Evolutionary conservation across 2,888 invertebrate genomes (phyloP).

Genomic region (Microctonus aethiopoides): DNA sequence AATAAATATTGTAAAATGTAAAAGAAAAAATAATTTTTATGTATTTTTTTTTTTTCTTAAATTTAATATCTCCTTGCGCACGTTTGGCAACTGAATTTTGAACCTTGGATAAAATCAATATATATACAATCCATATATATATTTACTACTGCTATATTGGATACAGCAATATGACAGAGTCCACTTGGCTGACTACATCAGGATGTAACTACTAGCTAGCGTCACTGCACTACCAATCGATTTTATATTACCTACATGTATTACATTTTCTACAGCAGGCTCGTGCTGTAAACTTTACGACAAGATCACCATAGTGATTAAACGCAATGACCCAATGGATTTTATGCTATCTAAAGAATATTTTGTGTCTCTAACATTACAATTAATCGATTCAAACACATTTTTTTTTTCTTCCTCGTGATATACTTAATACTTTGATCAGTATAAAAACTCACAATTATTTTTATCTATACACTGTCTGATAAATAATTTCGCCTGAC

Average conservation of each 20-base stretch:
- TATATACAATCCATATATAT: background rate
- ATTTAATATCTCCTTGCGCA: background rate
- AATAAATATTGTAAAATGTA: background rate
- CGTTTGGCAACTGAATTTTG: background rate
- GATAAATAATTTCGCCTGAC: background rate
- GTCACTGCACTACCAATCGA: conserved; percentile 9
- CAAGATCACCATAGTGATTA: conserved; percentile 28
- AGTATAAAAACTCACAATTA: background rate
- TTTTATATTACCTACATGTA: background rate
- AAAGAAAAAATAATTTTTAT: background rate
- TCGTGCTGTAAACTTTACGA: conserved; percentile 18
- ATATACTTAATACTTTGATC: background rate
- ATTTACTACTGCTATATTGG: background rate
- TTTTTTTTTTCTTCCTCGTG: background rate
- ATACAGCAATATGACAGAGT: background rate
- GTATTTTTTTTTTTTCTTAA: background rate
- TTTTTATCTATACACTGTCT: background rate
- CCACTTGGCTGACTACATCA: background rate
- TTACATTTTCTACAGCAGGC: conserved; percentile 16
- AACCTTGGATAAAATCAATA: background rate
- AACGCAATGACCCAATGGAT: conserved; percentile 20
- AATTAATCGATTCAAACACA: background rate
- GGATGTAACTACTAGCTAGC: background rate
- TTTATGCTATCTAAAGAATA: background rate
- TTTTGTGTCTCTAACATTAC: background rate